These are phyloP conservation scores for Sialia sialis DNA, from an alignment of 2,113 vertebrate genomes.

Conservation along the genomic window DNA sequence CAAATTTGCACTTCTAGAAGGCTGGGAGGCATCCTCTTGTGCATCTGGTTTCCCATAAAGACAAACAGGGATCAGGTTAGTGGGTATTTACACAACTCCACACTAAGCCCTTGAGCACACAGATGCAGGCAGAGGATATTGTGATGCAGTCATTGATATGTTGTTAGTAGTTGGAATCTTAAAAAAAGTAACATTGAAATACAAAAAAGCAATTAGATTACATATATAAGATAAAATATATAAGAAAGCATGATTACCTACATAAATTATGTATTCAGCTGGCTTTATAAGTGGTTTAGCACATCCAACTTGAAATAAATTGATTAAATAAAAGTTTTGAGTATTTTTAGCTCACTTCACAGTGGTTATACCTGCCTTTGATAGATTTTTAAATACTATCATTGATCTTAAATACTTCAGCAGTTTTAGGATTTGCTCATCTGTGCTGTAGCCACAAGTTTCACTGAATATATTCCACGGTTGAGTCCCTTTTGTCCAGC, in stretches of 20 bases:
- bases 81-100: neutral
- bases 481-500: neutral
- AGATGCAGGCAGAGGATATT: neutral
- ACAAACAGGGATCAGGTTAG: neutral
- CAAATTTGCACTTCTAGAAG: neutral
- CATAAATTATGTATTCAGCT: neutral
- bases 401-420: neutral
- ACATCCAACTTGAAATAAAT: neutral
- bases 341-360: neutral
- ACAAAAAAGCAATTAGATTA: neutral
- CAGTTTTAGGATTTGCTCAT: neutral
- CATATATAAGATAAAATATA: neutral
- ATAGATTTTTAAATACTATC: neutral
- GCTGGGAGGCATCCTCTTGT: neutral
- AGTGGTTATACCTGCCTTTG: neutral
- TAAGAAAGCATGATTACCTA: neutral
- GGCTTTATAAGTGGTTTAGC: neutral
- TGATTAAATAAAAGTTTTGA: neutral
- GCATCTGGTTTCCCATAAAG: neutral
- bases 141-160: neutral
- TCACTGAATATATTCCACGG: neutral
- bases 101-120: neutral
- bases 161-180: neutral
- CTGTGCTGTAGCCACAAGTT: neutral
- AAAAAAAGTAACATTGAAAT: neutral